These are phyloP conservation scores for Pseudopleuronectes americanus DNA, from an alignment of 2,797 vertebrate species.

Conservation along the genomic window DNA sequence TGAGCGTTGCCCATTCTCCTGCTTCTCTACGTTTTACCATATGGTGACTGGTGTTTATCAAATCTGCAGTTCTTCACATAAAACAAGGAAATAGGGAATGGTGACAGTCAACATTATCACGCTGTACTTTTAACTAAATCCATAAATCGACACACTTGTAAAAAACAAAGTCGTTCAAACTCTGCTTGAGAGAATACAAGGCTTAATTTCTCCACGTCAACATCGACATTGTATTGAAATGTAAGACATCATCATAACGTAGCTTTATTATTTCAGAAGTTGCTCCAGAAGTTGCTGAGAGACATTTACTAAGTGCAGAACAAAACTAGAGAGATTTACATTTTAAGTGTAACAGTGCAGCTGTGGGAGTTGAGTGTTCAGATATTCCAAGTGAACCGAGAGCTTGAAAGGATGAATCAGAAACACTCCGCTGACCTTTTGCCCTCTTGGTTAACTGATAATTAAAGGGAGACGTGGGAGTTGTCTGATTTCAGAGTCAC, in stretches of 20 bases:
- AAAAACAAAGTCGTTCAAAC: constrained; percentile 16
- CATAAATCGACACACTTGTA: constrained; percentile 10
- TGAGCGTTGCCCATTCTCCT: background rate
- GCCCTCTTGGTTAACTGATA: constrained; percentile 19
- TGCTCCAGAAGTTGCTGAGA: constrained; percentile 18
- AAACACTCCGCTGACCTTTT: constrained; percentile 10
- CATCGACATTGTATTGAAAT: constrained; percentile 7
- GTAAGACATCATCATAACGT: constrained; percentile 5
- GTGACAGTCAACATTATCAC: constrained; percentile 15
- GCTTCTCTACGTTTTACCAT: constrained; percentile 2
- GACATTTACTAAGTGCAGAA: background rate
- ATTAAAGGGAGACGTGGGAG: constrained; percentile 42
- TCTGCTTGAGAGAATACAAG: constrained; percentile 1
- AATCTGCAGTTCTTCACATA: constrained; percentile 13
- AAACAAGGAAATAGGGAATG: constrained; percentile 17
- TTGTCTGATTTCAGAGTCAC: constrained; percentile 38
- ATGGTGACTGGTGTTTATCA: constrained; percentile 1
- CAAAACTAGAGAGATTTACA: constrained; percentile 16
- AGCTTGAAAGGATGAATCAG: constrained; percentile 16
- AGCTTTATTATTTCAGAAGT: background rate
- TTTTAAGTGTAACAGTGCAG: constrained; percentile 2
- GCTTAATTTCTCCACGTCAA: background rate
- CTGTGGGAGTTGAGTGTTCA: constrained; percentile 5
- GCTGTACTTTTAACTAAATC: constrained; percentile 14
- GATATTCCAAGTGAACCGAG: constrained; percentile 11